Percentiles rank a stretch among this genome's conserved stretches.
Conservation (phyloP, 2,113 vertebrate species). For the Chlorocebus sabaeus region DNA sequence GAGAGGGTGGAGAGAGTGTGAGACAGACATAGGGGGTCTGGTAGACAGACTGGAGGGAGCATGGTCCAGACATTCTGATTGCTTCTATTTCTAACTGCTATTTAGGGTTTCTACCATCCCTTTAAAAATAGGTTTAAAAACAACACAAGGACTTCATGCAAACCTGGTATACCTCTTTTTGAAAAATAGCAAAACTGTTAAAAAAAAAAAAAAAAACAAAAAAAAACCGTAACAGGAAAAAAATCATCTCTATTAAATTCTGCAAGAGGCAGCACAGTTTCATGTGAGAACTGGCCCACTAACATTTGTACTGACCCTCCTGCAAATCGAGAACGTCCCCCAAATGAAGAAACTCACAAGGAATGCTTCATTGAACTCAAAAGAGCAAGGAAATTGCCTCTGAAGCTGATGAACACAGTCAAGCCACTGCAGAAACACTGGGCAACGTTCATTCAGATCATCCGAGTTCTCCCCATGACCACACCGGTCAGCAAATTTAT, state of each 20-base stretch:
- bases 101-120: neutral
- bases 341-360: slow-evolving; percentile 87
- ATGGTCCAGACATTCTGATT: neutral
- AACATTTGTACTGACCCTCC: neutral
- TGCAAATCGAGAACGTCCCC: neutral
- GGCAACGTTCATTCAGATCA: slow-evolving; percentile 97
- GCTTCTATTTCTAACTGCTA: slow-evolving; percentile 7
- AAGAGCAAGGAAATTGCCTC: slow-evolving; percentile 99
- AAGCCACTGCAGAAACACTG: slow-evolving; percentile 98
- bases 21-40: neutral
- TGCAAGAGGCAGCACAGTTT: slow-evolving; percentile 23
- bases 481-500: slow-evolving; percentile 98
- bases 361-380: slow-evolving; percentile 99
- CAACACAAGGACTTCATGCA: neutral
- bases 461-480: slow-evolving; percentile 97
- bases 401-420: slow-evolving; percentile 99
- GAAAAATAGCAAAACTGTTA: neutral
- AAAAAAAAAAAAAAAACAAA: neutral
- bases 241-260: neutral
- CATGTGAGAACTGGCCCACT: slow-evolving; percentile 15
- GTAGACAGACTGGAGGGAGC: neutral
- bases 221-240: neutral
- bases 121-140: slow-evolving; percentile 22
- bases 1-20: neutral
- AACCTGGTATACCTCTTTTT: neutral